phyloP scores from a whole-genome alignment of 2,888 invertebrate genomes.

The Cheilosia scutellata region DNA sequence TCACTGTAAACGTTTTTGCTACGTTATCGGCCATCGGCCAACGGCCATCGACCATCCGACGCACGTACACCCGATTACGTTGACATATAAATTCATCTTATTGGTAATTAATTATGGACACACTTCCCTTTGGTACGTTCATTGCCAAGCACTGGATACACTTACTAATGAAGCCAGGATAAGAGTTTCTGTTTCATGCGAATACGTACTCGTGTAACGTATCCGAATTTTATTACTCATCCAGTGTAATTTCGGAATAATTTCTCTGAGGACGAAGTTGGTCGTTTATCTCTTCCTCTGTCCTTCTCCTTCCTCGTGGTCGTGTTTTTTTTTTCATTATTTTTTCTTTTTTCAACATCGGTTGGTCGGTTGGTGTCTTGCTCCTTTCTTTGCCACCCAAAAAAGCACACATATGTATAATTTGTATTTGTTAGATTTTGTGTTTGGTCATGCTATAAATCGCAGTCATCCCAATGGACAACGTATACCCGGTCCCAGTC shows the following conservation, averaged over 20 bases:
- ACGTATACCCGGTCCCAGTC: conserved; percentile 12
- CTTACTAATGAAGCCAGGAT: conserved; percentile 45
- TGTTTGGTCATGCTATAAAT: conserved; percentile 72
- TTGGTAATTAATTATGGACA: conserved; percentile 65
- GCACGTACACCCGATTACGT: conserved; percentile 25
- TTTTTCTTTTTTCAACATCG: too few species aligned
- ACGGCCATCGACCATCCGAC: neutral
- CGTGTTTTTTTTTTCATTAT: neutral
- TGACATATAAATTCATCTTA: conserved; percentile 52
- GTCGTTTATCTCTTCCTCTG: conserved; percentile 8
- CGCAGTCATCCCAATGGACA: conserved; percentile 68
- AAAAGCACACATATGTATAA: conserved; percentile 24
- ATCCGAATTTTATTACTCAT: conserved; percentile 63
- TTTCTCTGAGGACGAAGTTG: conserved; percentile 68
- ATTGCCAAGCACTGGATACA: neutral
- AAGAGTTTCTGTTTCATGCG: conserved; percentile 33
- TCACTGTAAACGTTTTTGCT: conserved; percentile 8
- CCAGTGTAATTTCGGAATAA: conserved; percentile 59
- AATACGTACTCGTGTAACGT: conserved; percentile 38
- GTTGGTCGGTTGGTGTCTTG: too few species aligned
- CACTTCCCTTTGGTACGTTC: conserved; percentile 30
- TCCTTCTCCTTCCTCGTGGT: neutral
- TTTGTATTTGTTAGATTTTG: conserved; percentile 72
- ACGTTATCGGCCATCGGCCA: neutral
- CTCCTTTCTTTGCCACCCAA: conserved; percentile 16